A percentile compares a stretch with the other conserved stretches of the same genome.
Evolutionary conservation across 2,888 invertebrate genomes (phyloP).

Genomic region (Phragmatobia fuliginosa): DNA sequence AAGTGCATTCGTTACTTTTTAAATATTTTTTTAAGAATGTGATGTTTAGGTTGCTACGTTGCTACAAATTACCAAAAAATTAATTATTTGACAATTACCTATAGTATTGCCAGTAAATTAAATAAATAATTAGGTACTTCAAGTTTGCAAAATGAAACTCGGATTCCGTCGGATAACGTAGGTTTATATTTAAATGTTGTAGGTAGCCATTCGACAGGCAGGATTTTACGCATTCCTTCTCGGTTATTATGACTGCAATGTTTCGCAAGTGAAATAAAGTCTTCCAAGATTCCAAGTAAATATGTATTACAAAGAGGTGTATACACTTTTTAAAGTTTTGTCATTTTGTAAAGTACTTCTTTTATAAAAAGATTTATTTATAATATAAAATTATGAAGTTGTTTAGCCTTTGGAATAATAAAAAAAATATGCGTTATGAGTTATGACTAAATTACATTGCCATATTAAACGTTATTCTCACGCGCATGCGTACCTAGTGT

Average conservation of each 20-base stretch:
- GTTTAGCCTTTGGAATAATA: not conserved
- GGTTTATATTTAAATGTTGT: constrained; percentile 50
- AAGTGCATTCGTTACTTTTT: not conserved
- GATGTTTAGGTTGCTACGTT: not conserved
- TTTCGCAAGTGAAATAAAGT: constrained; percentile 22
- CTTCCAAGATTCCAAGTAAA: constrained; percentile 14
- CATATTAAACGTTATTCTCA: constrained; percentile 60
- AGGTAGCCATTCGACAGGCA: constrained; percentile 44
- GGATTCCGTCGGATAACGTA: constrained; percentile 62
- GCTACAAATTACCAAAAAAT: not conserved
- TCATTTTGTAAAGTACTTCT: not conserved
- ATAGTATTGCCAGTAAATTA: constrained; percentile 61
- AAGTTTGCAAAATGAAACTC: constrained; percentile 57
- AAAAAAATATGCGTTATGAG: constrained; percentile 25
- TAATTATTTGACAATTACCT: not conserved
- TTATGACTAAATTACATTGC: constrained; percentile 52
- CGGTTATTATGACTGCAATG: constrained; percentile 34
- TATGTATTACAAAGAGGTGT: not conserved
- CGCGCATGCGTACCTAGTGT: constrained; percentile 37
- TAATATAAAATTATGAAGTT: not conserved
- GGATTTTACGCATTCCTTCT: constrained; percentile 47
- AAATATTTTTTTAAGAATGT: not conserved
- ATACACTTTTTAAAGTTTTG: not conserved
- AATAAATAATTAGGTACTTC: constrained; percentile 54
- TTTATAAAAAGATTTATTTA: not conserved